Conservation (phyloP, 2,113 vertebrate species). For the Tetrao urogallus region DNA sequence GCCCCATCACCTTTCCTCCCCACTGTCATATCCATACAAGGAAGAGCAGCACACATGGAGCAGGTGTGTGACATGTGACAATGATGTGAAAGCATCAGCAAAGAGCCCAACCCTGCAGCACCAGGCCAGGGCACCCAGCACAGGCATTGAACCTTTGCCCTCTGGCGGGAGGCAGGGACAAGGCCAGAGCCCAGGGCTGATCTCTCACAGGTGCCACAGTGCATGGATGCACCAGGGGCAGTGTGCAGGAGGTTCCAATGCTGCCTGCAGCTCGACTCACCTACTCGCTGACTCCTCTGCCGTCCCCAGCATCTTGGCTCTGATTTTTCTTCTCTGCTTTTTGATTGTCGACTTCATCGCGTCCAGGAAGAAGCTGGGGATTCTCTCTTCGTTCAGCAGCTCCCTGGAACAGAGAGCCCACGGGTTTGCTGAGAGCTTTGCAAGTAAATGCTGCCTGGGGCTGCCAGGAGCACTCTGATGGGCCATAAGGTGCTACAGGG, state of each 20-base stretch:
- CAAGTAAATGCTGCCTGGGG: background rate
- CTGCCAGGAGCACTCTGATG: background rate
- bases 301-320: constrained; percentile 95
- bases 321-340: constrained; percentile 90
- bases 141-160: constrained; percentile 1
- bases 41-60: background rate
- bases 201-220: background rate
- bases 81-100: rapidly evolving
- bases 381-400: constrained; percentile 87
- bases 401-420: constrained; percentile 80
- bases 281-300: constrained; percentile 84
- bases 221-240: background rate
- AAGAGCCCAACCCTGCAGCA: background rate
- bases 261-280: constrained; percentile 62
- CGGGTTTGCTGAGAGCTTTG: background rate
- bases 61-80: background rate
- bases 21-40: rapidly evolving
- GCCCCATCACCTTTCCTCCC: background rate
- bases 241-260: rapidly evolving
- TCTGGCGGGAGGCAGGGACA: background rate
- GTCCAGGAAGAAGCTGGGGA: constrained; percentile 87
- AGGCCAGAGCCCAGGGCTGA: background rate
- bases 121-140: background rate
- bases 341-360: constrained; percentile 88
- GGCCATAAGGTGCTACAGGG: background rate